Base-by-base conservation (phyloP, 2,113 vertebrate species). In the Dasyornis broadbenti region DNA sequence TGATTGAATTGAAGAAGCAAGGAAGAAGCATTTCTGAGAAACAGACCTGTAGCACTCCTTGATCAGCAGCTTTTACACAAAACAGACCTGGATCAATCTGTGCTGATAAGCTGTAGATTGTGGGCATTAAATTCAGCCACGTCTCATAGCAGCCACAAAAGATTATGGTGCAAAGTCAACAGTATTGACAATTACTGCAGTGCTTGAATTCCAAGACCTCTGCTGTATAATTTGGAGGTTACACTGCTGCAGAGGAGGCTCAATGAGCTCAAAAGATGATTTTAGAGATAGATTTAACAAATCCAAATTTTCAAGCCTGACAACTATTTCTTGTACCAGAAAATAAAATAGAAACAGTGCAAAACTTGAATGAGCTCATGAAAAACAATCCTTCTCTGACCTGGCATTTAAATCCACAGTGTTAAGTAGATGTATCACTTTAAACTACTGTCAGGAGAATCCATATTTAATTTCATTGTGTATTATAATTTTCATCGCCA, bases 51-150 rank as follows among this genome's bases (percentile, higher is more conserved):
- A 61, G 82, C 49, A 37, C 31, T 57, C 70, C 81, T 79, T 79
- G 50, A 73, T 76, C 84, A 85, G 72, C 86, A 89, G 61, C 44
- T 87, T 81, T 82, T 42, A 76, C 47, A 66, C 78, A 66, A 70
- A 77, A 64, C 2, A 91, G 47, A 50, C 59, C 13, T 10, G 11
- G 78, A 82, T 87, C 83, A 90, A 73, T 76, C 78, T 35, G 44
- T 18, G 2, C 63, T 60, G 71, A 79, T 80, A 60, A 82, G 42
- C 75, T 80, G 54, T 54, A 82, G 45, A 45, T 15, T 30, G 52
- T 13, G 23, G 61, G 70, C 76, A 92, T 89, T 95, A 89, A 94
- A 95, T 84, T 94, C 71, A 93, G 75, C 77, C 88, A 80, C 33
- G 6, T 95, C 86, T 93, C 80, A 47, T 15, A 89, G 92, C 85